These are phyloP conservation scores for Hypsopygia costalis DNA, from an alignment of 2,888 invertebrate genomes.

Conservation along the genomic window DNA sequence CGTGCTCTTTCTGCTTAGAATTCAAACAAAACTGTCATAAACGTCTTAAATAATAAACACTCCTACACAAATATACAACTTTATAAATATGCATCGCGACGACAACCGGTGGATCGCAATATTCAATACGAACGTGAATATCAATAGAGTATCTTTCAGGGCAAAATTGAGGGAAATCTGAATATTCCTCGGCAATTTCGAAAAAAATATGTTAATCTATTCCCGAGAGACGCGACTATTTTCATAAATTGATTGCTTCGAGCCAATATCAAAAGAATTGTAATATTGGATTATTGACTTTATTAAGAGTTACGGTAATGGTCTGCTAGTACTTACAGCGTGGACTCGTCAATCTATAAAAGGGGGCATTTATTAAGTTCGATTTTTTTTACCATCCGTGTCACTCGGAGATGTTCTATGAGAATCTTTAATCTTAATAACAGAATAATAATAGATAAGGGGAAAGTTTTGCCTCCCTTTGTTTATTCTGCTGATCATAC, in stretches of 20 bases:
- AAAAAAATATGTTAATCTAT: slow-evolving; percentile 72
- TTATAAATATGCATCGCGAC: slow-evolving; percentile 51
- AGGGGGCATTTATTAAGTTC: no score
- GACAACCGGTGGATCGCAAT: slow-evolving; percentile 46
- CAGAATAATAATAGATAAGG: no score
- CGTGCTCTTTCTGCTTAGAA: no score
- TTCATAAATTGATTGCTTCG: slow-evolving; percentile 69
- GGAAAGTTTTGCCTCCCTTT: no score
- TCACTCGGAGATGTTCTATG: no score
- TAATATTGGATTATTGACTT: slow-evolving; percentile 49
- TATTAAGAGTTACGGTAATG: slow-evolving; percentile 22
- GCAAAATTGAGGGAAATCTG: slow-evolving; percentile 69
- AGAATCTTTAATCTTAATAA: no score
- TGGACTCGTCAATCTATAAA: no score
- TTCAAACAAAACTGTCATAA: no score
- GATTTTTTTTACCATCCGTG: no score
- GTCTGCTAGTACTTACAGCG: not conserved
- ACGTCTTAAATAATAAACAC: slow-evolving; percentile 34
- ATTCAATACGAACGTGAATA: slow-evolving; percentile 68
- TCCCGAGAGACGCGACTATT: slow-evolving; percentile 56
- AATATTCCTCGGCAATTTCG: slow-evolving; percentile 66
- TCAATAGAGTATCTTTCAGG: slow-evolving; percentile 60
- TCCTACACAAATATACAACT: slow-evolving; percentile 29
- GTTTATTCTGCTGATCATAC: no score
- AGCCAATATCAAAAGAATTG: slow-evolving; percentile 61